phyloP scores from a whole-genome alignment of 2,113 vertebrate genomes.

The Callocephalon fimbriatum region DNA sequence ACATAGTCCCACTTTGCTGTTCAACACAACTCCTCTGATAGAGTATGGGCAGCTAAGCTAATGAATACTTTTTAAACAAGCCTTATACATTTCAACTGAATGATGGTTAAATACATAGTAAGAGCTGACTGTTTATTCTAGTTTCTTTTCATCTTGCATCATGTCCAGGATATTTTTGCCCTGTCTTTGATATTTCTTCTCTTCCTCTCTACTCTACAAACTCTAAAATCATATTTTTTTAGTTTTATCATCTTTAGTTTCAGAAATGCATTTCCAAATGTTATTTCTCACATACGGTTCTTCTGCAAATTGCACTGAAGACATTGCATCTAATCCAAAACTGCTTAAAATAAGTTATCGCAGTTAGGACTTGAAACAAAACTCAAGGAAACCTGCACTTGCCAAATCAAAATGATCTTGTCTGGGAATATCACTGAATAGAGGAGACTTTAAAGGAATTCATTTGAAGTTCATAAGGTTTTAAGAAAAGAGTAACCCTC shows the following conservation, averaged over 20 bases:
- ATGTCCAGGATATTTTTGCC: background rate
- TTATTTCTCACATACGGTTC: background rate
- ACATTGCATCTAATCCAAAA: background rate
- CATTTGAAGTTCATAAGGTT: background rate
- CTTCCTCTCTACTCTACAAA: background rate
- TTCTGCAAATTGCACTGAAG: background rate
- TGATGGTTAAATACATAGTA: background rate
- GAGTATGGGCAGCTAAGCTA: background rate
- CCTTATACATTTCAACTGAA: background rate
- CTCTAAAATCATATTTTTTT: background rate
- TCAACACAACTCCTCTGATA: background rate
- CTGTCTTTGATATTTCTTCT: background rate
- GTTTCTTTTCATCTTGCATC: background rate
- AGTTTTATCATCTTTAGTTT: background rate
- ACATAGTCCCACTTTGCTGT: background rate
- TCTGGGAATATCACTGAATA: background rate
- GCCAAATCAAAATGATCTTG: background rate
- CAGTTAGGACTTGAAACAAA: background rate
- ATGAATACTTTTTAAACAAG: background rate
- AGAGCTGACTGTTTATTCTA: background rate
- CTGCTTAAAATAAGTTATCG: background rate
- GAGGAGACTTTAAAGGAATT: background rate
- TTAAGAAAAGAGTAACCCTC: background rate
- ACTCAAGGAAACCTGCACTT: rapidly evolving
- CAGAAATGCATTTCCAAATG: background rate